phyloP scores from a whole-genome alignment of 30 jellyfish, hydroid and myxozoan genomes.

The Aurelia sp. region DNA sequence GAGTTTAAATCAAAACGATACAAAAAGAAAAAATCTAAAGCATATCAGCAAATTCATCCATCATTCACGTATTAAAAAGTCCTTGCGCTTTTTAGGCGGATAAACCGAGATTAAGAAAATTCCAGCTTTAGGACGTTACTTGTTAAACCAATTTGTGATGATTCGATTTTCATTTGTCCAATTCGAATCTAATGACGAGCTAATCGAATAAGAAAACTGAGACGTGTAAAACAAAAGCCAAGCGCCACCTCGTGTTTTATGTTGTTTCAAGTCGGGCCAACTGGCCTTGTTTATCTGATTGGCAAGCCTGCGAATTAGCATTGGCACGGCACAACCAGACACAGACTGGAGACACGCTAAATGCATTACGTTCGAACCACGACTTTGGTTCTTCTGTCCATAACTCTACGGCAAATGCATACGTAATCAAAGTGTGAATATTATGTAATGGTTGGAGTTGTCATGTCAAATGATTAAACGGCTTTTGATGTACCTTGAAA shows the following conservation, averaged over 20 bases:
- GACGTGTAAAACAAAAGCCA: constrained; percentile 14
- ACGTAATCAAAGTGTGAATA: too few relatives aligned
- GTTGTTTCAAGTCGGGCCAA: constrained; percentile 22
- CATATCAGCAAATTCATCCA: too few relatives aligned
- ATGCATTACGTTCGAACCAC: not conserved
- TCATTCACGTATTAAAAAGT: not conserved
- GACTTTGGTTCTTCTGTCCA: too few relatives aligned
- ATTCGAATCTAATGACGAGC: constrained; percentile 8
- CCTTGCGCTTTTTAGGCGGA: not conserved
- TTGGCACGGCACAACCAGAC: constrained; percentile 50
- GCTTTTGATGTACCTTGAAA: too few relatives aligned
- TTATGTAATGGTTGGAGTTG: too few relatives aligned
- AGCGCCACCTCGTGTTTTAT: constrained; percentile 14
- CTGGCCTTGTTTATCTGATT: constrained; percentile 46
- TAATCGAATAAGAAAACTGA: constrained; percentile 49
- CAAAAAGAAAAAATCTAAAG: too few relatives aligned
- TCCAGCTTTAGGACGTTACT: constrained; percentile 11
- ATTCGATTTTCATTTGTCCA: constrained; percentile 48
- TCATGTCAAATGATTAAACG: too few relatives aligned
- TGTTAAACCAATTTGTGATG: constrained; percentile 27
- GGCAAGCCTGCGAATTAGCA: constrained; percentile 32
- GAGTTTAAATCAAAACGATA: too few relatives aligned
- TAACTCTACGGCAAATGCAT: too few relatives aligned
- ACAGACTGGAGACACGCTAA: constrained; percentile 71
- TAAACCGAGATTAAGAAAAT: not conserved